Evolutionary conservation across 2,888 invertebrate genomes (phyloP), one percentile per base, ranked within the genome.

Genomic region (Agrotis clavis): DNA sequence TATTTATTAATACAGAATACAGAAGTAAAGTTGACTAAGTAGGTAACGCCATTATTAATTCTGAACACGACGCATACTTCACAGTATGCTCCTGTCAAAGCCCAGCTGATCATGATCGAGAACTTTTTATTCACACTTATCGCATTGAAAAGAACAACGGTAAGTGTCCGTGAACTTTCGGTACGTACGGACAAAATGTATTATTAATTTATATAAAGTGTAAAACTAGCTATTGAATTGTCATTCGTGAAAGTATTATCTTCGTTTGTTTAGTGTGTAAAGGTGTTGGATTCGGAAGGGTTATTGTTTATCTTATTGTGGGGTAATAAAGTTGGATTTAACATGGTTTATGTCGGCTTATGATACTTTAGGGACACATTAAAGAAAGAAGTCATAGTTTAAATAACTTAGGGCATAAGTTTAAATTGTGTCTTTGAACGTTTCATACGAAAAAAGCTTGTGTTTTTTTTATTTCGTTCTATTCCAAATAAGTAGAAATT

Each of bases 151-250:
- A 64, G 4, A 66, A 54, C 21, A 54, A 48, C 13, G 5, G 9
- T 11, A 30, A 16, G 1, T 9, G 51, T 13, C 71, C 77, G 3
- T 77, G 77, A 78, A 79, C 79, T 81, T 79, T 79, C 4, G 11
- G 7, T 2, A 51, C 9, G 53, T 13, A 18, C 41, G 16, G 16
- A 67, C 56, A 71, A 48, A 77, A 77, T 81, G 81, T 63, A 9
- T 71, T 66, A 73, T 79, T 72, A 51, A n/a, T n/a, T n/a, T n/a
- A 59, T 74, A 67, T 71, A 71, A 47, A 19, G 81, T 81, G 72
- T 65, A 59, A 57, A 71, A 72, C 51, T 54, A 41, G 41, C 2
- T 41, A 79, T 70, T 13, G 62, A 53, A 71, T 61, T 71, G n/a
- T 66, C 47, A 54, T 67, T 18, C n/a, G 19, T 35, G 51, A 77